phyloP scores from a whole-genome alignment of 2,797 vertebrate genomes.

The Peromyscus eremicus region DNA sequence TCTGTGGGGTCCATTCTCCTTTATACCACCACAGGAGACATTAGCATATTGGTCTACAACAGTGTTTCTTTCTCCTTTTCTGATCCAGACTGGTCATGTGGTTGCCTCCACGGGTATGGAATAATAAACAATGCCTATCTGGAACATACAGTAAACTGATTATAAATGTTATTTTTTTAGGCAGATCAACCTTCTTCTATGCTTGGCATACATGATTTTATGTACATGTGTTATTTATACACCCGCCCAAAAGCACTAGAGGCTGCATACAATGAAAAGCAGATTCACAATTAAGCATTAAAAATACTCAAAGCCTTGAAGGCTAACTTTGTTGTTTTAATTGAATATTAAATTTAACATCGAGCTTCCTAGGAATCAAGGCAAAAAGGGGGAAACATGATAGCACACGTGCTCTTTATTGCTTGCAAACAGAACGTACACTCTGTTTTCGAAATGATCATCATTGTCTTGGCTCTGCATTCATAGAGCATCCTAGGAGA shows the following conservation, averaged over 20 bases:
- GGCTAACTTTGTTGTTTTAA: slow-evolving; percentile 75
- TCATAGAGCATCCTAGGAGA: not conserved
- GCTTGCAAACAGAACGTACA: not conserved
- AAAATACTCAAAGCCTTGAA: slow-evolving; percentile 66
- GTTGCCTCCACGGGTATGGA: not conserved
- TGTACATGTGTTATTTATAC: slow-evolving; percentile 59
- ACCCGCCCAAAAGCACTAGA: slow-evolving; percentile 9
- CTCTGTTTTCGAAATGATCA: not conserved
- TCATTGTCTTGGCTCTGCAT: not conserved
- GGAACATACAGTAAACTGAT: not conserved
- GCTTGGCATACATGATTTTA: slow-evolving; percentile 55
- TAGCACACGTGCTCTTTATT: slow-evolving; percentile 12
- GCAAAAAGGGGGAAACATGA: slow-evolving; percentile 56
- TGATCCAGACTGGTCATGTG: not conserved
- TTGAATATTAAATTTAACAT: slow-evolving; percentile 69
- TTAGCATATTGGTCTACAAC: not conserved
- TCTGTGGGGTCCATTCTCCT: not conserved
- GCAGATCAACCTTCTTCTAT: slow-evolving; percentile 38
- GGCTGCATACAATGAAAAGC: slow-evolving; percentile 55
- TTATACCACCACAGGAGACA: not conserved
- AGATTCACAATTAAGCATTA: slow-evolving; percentile 64
- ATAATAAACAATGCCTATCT: slow-evolving; percentile 25
- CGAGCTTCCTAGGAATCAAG: slow-evolving; percentile 67
- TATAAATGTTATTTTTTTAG: slow-evolving; percentile 33
- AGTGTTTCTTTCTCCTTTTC: slow-evolving; percentile 17